Evolutionary conservation across 2,797 vertebrate species (phyloP), one percentile per base, ranked within the genome.

Genomic region (Trichosurus vulpecula): DNA sequence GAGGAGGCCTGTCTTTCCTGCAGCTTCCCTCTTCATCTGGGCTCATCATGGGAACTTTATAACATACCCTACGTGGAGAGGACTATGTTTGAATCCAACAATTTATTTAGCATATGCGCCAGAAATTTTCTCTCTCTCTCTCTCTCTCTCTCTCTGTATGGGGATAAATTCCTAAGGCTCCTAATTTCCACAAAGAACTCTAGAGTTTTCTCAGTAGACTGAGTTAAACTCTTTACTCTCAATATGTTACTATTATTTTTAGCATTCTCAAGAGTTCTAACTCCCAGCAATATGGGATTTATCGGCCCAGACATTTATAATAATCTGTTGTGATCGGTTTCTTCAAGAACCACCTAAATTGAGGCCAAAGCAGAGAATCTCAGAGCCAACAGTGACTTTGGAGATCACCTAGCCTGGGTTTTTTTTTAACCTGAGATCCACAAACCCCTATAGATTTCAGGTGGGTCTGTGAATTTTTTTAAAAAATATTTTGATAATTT

Each of bases 31-130:
- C 5, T 12, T 95, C 96, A 96, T 97, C 96, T 97, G 96, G 96
- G 92, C 92, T 92, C 94, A 94, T 96, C 96, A 94, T 96, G 96
- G 91, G 96, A 95, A 95, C 8, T 9, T 0, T 13, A 2, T 27
- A 61, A 91, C 11, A 16, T 95, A 96, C 95, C 52, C 96, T 97
- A 95, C 95, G 89, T 90, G 93, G 91, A 90, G 93, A 96, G 66
- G 90, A 96, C 95, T 97, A 95, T 58, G 58, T 92, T 97, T 95
- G 96, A 97, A 95, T 41, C 87, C 89, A 92, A 95, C 51, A 93
- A 97, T 97, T 97, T 97, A 96, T 97, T 96, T 0, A 93, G 95
- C 95, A 94, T 52, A 90, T 91, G 96, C 94, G 95, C 93, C 87
- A 57, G 93, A 94, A 95, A 97, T 54, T 54, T 54, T n/a, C n/a